Base-by-base conservation (phyloP, 2,797 vertebrate genomes). In the Eremophila alpestris region DNA sequence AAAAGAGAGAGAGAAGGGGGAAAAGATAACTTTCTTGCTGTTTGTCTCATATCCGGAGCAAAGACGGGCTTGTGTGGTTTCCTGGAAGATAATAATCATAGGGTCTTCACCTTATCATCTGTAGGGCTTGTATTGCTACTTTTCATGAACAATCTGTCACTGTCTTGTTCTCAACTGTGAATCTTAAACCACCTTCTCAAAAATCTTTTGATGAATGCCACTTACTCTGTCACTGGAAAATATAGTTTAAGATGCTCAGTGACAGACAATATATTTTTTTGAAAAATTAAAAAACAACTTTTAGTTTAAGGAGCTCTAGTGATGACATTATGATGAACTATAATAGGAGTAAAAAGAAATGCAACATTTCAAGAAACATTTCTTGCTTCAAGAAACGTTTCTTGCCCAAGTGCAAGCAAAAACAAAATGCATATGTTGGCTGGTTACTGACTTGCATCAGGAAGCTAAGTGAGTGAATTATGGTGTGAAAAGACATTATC, bases 381-480 rank as follows among this genome's bases (percentile, higher is more conserved):
- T 55, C 49, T 90, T 23, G 63, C 92, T 97, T 98, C 89, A 96
- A 90, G 62, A 97, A 95, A 82, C 94, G 97, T 96, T 95, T 54
- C 40, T 89, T 91, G 68, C 93, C 96, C 68, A 84, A 90, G 63
- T 90, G 67, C 88, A 97, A 92, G 83, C 54, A 78, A 78, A 96
- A 96, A 32, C 51, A 91, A 91, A 97, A 92, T 94, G 83, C 69
- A 90, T 96, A 95, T 97, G 90, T 90, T 98, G 89, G 87, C 78
- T 94, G 62, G 92, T 97, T 97, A 97, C 96, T 89, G 93, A 96
- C 95, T 97, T 97, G 86, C 91, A 91, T 90, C 7, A 12, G 81
- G 89, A 97, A 97, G 87, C n/a, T 95, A 91, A 97, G 82, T 29
- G 74, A 93, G 94, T 96, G 94, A 97, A 97, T 97, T 95, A 96